Evolutionary conservation across 2,113 vertebrate genomes (phyloP).

Genomic region (Catagonus wagneri): DNA sequence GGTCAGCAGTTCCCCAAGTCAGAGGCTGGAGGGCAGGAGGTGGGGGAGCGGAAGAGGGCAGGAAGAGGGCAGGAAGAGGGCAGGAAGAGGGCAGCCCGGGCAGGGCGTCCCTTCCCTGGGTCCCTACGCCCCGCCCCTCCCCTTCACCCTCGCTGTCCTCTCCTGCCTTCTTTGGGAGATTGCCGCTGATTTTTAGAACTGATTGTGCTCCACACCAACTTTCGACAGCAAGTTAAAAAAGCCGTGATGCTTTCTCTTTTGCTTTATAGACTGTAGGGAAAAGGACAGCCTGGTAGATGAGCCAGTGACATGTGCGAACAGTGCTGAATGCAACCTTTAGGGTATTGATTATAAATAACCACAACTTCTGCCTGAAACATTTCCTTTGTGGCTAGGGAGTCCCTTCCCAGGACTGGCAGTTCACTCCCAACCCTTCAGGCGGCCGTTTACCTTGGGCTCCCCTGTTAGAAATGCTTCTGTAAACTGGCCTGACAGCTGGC

Average conservation of each 20-base stretch:
- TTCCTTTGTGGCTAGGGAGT: neutral
- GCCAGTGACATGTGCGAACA: neutral
- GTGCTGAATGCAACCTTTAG: neutral
- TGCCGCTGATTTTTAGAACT: neutral
- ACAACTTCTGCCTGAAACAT: neutral
- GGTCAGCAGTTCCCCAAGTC: neutral
- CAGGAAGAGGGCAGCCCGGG: neutral
- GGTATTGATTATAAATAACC: neutral
- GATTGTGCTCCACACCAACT: neutral
- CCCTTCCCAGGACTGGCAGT: neutral
- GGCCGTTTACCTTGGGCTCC: neutral
- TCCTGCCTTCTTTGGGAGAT: neutral
- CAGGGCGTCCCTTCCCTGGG: rapidly evolving
- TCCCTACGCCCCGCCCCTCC: no score
- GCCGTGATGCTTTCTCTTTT: neutral
- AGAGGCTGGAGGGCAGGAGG: neutral
- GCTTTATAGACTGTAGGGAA: neutral
- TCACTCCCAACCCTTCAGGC: neutral
- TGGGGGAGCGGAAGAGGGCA: rapidly evolving
- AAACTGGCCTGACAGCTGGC: neutral
- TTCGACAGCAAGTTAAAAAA: neutral
- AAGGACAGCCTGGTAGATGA: neutral
- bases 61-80: rapidly evolving
- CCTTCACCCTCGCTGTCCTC: neutral
- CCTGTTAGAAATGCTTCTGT: neutral